Base-by-base conservation (phyloP, 2,888 invertebrate genomes). In the Drosophila phalerata region DNA sequence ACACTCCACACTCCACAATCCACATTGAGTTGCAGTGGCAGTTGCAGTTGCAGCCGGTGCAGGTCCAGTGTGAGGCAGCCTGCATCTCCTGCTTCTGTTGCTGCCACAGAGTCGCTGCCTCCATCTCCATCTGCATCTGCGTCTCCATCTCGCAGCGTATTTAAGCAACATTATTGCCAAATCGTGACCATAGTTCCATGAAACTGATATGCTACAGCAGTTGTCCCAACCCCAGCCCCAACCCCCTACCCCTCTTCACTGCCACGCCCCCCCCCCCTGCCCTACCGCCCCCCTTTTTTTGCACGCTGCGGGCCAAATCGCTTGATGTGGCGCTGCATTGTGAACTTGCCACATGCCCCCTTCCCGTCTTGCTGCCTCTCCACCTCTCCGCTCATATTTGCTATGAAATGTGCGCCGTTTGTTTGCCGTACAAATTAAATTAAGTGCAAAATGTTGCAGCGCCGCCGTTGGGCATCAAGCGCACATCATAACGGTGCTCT, bases 111-210 rank as follows among this genome's bases (percentile, higher is more conserved):
- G 30, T 30, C 9, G 30, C 30, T 30, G 8, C 13, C 25, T 2
- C 19, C 11, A 0, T 4, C 32, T 22, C 15, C 32, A 0, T n/a
- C 40, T 13, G 5, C 19, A 19, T 6, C 17, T 37, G 25, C 37
- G 30, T 30, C 56, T 45, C 45, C 56, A 57, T 45, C 57, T 47
- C 47, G 75, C 28, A 69, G 73, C 90, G 88, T 90, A 90, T 87
- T 90, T 87, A 90, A 89, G 90, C 89, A 91, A 90, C 91, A 88
- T 91, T 92, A 92, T 92, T 92, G 91, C 92, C 86, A 88, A 92
- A 92, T 92, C 92, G 92, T 92, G 92, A 92, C 92, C 82, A 88
- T 90, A 92, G 92, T 92, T 92, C 90, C 92, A 92, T 92, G 92
- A 92, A 92, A 92, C 92, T 92, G 92, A 92, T 92, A 92, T 91